Evolutionary conservation across 2,888 invertebrate species (phyloP), one percentile per base, ranked within the genome.

Genomic region (Mythimna loreyi): DNA sequence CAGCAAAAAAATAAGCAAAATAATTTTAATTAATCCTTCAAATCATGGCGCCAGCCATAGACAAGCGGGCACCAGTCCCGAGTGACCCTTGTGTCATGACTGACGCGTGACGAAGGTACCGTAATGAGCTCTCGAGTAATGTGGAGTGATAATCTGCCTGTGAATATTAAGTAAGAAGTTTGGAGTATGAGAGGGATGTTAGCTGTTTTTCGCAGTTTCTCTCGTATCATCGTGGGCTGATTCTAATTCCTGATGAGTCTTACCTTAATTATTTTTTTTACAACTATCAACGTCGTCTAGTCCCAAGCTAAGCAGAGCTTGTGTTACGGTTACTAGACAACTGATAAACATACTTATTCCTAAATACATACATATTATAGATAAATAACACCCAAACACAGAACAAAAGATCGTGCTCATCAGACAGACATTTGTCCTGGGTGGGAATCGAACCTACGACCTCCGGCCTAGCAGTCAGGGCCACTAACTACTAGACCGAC

Each of bases 21-120:
- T 25, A 45, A 62, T 70, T 71, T 62, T 62, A 49, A 71, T 70
- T 43, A 63, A 43, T 43, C n/a, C 13, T 16, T 71, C 25, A 43
- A 56, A 72, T 66, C 36, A 72, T 43, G 28, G 21, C 43, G 7
- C 36, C 19, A 28, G 13, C 16, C 28, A 36, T 30, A 59, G 40
- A 25, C 49, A n/a, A 36, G 52, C 9, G 21, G 43, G 23, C 25
- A 11, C 36, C 52, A 49, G 60, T 52, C 43, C 49, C 60, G 33
- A 58, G 52, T 40, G 72, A 21, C 77, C 50, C 59, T 72, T 49
- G 6, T 40, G 16, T 45, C 49, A 50, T 21, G 47, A 56, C 72
- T 65, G 68, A 73, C 67, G 61, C 62, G 63, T 77, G 73, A 72
- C 56, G 36, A 60, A 73, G 78, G 68, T 73, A 53, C 52, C 16